These are phyloP conservation scores for Plagodis dolabraria DNA, from an alignment of 2,888 invertebrate species.

Conservation along the genomic window DNA sequence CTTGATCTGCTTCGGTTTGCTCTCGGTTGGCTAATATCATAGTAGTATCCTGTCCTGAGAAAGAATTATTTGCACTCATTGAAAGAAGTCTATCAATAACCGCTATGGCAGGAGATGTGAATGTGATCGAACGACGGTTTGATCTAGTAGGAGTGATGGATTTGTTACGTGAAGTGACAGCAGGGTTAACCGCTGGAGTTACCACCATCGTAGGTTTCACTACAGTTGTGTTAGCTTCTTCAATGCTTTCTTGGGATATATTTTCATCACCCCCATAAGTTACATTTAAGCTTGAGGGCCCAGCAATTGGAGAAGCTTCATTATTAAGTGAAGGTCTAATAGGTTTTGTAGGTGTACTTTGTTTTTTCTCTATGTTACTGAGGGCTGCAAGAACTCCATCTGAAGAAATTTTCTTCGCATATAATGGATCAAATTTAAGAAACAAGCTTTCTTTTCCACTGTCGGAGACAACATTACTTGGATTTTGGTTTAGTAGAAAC, in stretches of 20 bases:
- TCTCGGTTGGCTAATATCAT: slow-evolving; percentile 53
- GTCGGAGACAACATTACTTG: slow-evolving; percentile 63
- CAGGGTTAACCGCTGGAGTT: slow-evolving; percentile 71
- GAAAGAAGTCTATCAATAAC: slow-evolving; percentile 80
- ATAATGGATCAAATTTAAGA: slow-evolving; percentile 77
- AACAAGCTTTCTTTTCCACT: slow-evolving; percentile 80
- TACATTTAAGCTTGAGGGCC: slow-evolving; percentile 53
- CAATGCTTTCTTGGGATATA: slow-evolving; percentile 51
- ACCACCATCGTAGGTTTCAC: slow-evolving; percentile 79
- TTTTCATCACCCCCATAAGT: slow-evolving; percentile 45
- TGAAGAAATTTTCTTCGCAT: slow-evolving; percentile 69
- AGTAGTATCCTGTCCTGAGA: slow-evolving; percentile 54
- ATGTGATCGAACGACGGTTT: slow-evolving; percentile 72
- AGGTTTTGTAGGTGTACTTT: slow-evolving; percentile 66
- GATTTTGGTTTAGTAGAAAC: slow-evolving; percentile 74
- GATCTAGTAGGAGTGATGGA: slow-evolving; percentile 62
- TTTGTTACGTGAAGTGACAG: slow-evolving; percentile 62
- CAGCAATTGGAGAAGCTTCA: slow-evolving; percentile 44
- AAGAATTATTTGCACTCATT: slow-evolving; percentile 68
- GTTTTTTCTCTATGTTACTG: slow-evolving; percentile 58
- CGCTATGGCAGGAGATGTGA: slow-evolving; percentile 80
- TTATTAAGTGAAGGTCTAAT: slow-evolving; percentile 39
- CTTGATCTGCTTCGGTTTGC: slow-evolving; percentile 66
- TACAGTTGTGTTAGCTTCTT: slow-evolving; percentile 60
- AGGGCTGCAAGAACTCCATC: slow-evolving; percentile 65